Percentiles rank a stretch among this genome's conserved stretches.
Evolutionary conservation across 2,113 vertebrate genomes (phyloP).

Genomic region (Tetraodon nigroviridis): DNA sequence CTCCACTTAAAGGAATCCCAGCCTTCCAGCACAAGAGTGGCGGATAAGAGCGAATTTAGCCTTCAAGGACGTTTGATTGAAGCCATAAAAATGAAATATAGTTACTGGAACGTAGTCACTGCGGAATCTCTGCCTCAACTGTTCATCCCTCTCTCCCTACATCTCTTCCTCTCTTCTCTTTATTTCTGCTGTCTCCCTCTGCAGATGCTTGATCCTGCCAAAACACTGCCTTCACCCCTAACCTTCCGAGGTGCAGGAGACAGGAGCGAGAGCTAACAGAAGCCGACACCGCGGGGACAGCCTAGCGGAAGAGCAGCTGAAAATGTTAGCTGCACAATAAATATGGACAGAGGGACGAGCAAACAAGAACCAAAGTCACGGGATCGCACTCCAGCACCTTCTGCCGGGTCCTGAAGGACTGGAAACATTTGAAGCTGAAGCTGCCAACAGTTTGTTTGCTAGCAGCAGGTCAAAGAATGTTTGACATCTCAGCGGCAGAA

Average conservation of each 20-base stretch:
- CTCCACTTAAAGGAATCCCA: constrained; percentile 34
- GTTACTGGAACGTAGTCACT: constrained; percentile 66
- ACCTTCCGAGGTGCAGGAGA: constrained; percentile 47
- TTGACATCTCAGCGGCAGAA: too few species aligned
- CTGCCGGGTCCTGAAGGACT: too few species aligned
- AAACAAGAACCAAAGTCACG: too few species aligned
- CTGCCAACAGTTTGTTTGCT: too few species aligned
- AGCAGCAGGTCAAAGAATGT: too few species aligned
- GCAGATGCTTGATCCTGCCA: constrained; percentile 63
- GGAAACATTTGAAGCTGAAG: too few species aligned
- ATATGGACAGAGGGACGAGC: neutral
- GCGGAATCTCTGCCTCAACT: constrained; percentile 61
- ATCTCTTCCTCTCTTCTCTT: neutral
- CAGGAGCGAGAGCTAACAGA: constrained; percentile 1
- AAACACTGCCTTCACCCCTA: constrained; percentile 47
- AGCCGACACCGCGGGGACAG: too few species aligned
- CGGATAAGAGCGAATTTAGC: constrained; percentile 50
- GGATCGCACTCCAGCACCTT: too few species aligned
- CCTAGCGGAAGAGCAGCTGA: constrained; percentile 47
- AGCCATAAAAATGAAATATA: constrained; percentile 72
- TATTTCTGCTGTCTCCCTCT: constrained; percentile 25
- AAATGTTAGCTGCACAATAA: constrained; percentile 59
- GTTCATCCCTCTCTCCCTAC: constrained; percentile 23
- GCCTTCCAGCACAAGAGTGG: constrained; percentile 35
- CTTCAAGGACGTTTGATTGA: constrained; percentile 71